Percentiles rank a stretch among this genome's conserved stretches.
Conservation (phyloP, 2,888 invertebrate genomes). For the Leptothorax acervorum region DNA sequence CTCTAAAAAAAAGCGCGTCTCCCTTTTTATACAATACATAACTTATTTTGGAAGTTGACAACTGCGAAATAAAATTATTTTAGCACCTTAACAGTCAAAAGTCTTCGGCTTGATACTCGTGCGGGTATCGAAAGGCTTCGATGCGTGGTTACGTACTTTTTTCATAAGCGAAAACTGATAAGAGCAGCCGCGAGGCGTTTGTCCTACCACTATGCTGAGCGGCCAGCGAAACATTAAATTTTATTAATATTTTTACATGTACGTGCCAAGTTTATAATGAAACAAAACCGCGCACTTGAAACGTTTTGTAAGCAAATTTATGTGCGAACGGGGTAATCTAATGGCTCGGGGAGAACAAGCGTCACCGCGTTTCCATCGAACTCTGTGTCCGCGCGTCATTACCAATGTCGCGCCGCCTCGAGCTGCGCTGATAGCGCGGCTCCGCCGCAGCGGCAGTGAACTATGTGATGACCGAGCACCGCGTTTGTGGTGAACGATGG, state of each 20-base stretch:
- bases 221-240: constrained; percentile 19
- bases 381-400: constrained; percentile 42
- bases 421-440: constrained; percentile 27
- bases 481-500: not conserved
- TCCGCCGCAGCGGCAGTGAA: not conserved
- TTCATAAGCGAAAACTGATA: constrained; percentile 10
- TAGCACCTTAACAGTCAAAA: not conserved
- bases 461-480: constrained; percentile 18
- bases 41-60: constrained; percentile 3
- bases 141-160: not conserved
- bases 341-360: constrained; percentile 30
- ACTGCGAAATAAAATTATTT: not conserved
- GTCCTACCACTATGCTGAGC: not conserved
- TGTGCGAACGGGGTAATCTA: constrained; percentile 24
- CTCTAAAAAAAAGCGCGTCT: not conserved
- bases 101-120: not conserved
- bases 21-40: not conserved
- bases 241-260: constrained; percentile 3
- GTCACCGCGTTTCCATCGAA: constrained; percentile 49
- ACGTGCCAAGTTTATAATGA: not conserved
- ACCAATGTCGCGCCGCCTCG: constrained; percentile 30
- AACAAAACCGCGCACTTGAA: not conserved
- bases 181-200: not conserved
- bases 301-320: constrained; percentile 19
- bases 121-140: not conserved